phyloP scores from a whole-genome alignment of 92 coral and sea anemone species.

The Hydrozoanthus gracilis region DNA sequence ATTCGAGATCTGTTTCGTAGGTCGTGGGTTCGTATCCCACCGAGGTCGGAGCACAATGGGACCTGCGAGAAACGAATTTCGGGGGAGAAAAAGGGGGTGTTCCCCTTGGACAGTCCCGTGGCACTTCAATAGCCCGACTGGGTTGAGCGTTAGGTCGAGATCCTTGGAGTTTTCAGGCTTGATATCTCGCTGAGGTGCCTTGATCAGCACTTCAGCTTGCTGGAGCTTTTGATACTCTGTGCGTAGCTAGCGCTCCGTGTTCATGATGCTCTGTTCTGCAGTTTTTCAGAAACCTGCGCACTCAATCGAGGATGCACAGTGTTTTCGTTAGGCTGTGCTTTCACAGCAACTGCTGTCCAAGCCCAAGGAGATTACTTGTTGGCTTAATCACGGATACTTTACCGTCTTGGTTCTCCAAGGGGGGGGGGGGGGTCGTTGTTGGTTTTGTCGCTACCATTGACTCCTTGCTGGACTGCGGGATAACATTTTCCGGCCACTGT shows the following conservation, averaged over 20 bases:
- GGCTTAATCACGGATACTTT: neutral
- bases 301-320: constrained; percentile 23
- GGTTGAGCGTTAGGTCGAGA: constrained; percentile 30
- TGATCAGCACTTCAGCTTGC: constrained; percentile 2
- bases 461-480: constrained; percentile 14
- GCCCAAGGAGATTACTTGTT: neutral
- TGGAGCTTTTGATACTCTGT: constrained; percentile 3
- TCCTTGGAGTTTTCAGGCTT: constrained; percentile 3
- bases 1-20: too few relatives aligned
- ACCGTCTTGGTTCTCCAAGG: neutral
- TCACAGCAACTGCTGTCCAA: constrained; percentile 8
- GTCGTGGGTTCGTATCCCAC: too few relatives aligned
- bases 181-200: constrained; percentile 2
- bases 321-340: constrained; percentile 19
- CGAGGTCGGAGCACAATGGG: neutral
- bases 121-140: constrained; percentile 16
- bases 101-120: constrained; percentile 44
- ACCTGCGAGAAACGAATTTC: constrained; percentile 17
- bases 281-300: constrained; percentile 24
- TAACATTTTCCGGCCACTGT: constrained; percentile 42
- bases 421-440: neutral
- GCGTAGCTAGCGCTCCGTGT: constrained; percentile 9
- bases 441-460: constrained; percentile 28
- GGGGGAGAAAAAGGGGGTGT: constrained; percentile 49
- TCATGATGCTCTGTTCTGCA: neutral